A percentile compares a stretch with the other conserved stretches of the same genome.
Conservation (phyloP, 1,140 invertebrate genomes). For the Matsumurasca onukii region DNA sequence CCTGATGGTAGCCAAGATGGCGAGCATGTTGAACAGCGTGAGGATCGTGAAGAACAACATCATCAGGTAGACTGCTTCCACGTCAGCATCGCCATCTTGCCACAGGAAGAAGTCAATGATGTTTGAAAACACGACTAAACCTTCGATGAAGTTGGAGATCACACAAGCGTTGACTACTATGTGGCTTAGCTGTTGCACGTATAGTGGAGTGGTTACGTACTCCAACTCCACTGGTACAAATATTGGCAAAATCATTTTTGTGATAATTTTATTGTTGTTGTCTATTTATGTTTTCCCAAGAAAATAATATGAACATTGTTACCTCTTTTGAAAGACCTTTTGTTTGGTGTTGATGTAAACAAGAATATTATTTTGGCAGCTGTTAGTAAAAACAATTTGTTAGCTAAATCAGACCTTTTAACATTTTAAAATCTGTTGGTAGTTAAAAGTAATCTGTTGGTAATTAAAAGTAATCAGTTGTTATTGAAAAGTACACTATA, state of each 20-base stretch:
- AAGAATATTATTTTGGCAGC: too few relatives aligned
- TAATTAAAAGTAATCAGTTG: too few relatives aligned
- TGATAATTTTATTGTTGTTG: too few relatives aligned
- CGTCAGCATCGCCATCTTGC: background rate
- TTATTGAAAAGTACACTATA: too few relatives aligned
- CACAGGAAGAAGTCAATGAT: background rate
- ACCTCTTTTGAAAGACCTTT: too few relatives aligned
- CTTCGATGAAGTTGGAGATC: background rate
- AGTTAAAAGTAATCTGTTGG: too few relatives aligned
- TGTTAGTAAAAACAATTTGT: too few relatives aligned
- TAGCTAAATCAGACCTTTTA: too few relatives aligned
- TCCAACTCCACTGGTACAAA: background rate
- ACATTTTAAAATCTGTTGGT: too few relatives aligned
- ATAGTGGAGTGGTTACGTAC: background rate
- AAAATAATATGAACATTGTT: too few relatives aligned
- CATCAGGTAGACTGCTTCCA: background rate
- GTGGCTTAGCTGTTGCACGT: background rate
- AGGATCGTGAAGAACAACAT: background rate
- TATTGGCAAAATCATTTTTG: constrained; percentile 13
- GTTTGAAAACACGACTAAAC: background rate
- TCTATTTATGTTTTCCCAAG: too few relatives aligned
- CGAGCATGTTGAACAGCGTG: background rate
- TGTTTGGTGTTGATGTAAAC: too few relatives aligned
- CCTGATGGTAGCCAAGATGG: background rate
- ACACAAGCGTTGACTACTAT: background rate